A percentile compares a stretch with the other conserved stretches of the same genome.
Conservation (phyloP, 2,888 invertebrate species). For the Drosophila merina region DNA sequence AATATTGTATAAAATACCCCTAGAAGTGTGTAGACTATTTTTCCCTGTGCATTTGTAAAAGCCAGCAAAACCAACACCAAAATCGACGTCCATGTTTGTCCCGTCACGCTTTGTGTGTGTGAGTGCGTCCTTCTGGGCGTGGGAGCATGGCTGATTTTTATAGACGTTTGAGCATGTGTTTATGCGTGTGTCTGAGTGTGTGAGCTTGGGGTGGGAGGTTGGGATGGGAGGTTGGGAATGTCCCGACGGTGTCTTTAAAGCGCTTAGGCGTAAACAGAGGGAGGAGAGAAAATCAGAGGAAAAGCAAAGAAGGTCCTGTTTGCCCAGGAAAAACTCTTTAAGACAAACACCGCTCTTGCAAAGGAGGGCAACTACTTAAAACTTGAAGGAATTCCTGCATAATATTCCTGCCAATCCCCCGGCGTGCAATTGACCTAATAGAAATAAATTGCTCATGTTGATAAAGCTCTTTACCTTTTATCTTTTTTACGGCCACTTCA, state of each 20-base stretch:
- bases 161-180: slow-evolving; percentile 52
- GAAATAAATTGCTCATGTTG: slow-evolving; percentile 27
- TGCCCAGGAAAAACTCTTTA: slow-evolving; percentile 40
- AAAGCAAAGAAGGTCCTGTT: slow-evolving; percentile 32
- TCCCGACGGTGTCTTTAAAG: slow-evolving; percentile 77
- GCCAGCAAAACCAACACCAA: slow-evolving; percentile 29
- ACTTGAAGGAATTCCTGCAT: slow-evolving; percentile 76
- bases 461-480: slow-evolving; percentile 8
- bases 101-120: slow-evolving; percentile 7
- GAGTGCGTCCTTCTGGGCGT: slow-evolving; percentile 11
- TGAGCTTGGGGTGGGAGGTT: slow-evolving; percentile 40
- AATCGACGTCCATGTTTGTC: slow-evolving; percentile 34
- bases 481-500: neutral
- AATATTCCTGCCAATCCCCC: slow-evolving; percentile 50
- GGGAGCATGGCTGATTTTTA: slow-evolving; percentile 42
- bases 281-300: slow-evolving; percentile 1
- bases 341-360: slow-evolving; percentile 35
- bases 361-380: slow-evolving; percentile 57
- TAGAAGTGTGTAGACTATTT: neutral
- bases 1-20: too few relatives aligned
- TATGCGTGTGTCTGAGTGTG: slow-evolving; percentile 23
- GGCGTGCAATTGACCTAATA: slow-evolving; percentile 57
- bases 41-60: slow-evolving; percentile 66
- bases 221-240: slow-evolving; percentile 14
- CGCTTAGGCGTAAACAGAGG: slow-evolving; percentile 66